phyloP scores from a whole-genome alignment of 2,797 vertebrate species.

The Carapus acus region DNA sequence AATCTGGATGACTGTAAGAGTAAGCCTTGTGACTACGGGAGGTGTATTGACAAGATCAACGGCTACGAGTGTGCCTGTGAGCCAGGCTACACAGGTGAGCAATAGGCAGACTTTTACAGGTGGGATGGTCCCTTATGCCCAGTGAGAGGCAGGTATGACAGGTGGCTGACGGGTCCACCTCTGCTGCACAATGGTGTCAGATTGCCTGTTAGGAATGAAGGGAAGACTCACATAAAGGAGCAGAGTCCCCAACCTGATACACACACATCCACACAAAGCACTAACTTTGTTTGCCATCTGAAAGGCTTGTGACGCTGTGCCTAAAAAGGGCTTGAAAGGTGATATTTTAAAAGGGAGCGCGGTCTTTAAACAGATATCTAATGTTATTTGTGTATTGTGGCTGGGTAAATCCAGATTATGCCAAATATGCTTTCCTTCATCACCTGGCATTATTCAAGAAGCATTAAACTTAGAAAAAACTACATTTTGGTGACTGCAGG shows the following conservation, averaged over 20 bases:
- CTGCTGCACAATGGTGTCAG: slow-evolving; percentile 66
- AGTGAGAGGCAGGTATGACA: slow-evolving; percentile 65
- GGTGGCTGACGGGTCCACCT: slow-evolving; percentile 71
- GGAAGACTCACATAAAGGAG: slow-evolving; percentile 40
- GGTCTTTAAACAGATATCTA: slow-evolving; percentile 62
- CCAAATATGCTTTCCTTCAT: slow-evolving; percentile 8
- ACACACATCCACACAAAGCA: slow-evolving; percentile 57
- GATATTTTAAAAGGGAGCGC: slow-evolving; percentile 69
- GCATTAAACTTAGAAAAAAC: neutral
- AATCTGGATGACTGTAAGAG: slow-evolving; percentile 94
- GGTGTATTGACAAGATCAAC: slow-evolving; percentile 94
- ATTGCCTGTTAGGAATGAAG: slow-evolving; percentile 57
- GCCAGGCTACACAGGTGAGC: slow-evolving; percentile 89
- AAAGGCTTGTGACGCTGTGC: slow-evolving; percentile 63
- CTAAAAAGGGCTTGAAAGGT: slow-evolving; percentile 65
- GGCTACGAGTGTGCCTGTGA: slow-evolving; percentile 92
- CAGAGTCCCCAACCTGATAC: slow-evolving; percentile 60
- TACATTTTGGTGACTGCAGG: neutral
- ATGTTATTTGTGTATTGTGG: slow-evolving; percentile 33
- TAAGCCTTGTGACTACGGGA: slow-evolving; percentile 89
- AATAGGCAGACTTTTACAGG: slow-evolving; percentile 61
- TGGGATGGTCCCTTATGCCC: slow-evolving; percentile 57
- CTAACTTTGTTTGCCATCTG: slow-evolving; percentile 62
- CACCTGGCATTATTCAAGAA: neutral
- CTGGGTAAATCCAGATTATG: slow-evolving; percentile 8